A percentile compares a stretch with the other conserved stretches of the same genome.
Conservation (phyloP, 2,888 invertebrate genomes). For the Cacoxenus indagator region DNA sequence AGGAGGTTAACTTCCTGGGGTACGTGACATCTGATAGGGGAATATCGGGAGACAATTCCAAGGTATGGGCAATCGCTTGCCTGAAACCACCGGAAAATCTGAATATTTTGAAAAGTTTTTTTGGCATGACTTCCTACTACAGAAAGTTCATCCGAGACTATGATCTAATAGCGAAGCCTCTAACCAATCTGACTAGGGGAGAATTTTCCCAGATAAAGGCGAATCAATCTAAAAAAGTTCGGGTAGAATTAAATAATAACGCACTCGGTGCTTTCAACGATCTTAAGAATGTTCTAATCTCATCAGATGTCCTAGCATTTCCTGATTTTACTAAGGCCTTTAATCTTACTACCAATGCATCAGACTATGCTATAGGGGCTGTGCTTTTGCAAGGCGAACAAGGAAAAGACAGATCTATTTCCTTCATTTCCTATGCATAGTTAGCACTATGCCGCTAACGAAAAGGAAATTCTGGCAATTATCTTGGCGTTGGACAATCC, state of each 20-base stretch:
- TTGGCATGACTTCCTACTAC: background rate
- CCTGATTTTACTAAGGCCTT: slow-evolving; percentile 36
- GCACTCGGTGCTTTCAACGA: background rate
- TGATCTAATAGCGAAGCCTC: slow-evolving; percentile 23
- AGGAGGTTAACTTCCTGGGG: slow-evolving; percentile 29
- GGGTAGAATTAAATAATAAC: slow-evolving; percentile 23
- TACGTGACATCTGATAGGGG: slow-evolving; percentile 25
- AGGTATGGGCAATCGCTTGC: background rate
- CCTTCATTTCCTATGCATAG: no score
- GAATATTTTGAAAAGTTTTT: background rate
- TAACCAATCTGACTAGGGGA: slow-evolving; percentile 25
- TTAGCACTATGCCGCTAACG: slow-evolving; percentile 19
- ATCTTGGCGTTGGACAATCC: slow-evolving; percentile 29
- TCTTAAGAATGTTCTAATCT: slow-evolving; percentile 12
- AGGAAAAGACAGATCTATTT: background rate
- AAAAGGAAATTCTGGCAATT: slow-evolving; percentile 32
- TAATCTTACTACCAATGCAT: slow-evolving; percentile 35
- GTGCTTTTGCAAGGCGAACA: no score
- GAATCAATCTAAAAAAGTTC: background rate
- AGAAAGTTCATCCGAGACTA: slow-evolving; percentile 21
- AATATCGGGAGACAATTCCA: slow-evolving; percentile 13
- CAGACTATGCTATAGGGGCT: no score
- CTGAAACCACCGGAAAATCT: background rate
- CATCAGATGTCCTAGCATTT: slow-evolving; percentile 33
- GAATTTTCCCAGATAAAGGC: slow-evolving; percentile 11